Conservation (phyloP, 2,113 vertebrate species). For the Eretmochelys imbricata region DNA sequence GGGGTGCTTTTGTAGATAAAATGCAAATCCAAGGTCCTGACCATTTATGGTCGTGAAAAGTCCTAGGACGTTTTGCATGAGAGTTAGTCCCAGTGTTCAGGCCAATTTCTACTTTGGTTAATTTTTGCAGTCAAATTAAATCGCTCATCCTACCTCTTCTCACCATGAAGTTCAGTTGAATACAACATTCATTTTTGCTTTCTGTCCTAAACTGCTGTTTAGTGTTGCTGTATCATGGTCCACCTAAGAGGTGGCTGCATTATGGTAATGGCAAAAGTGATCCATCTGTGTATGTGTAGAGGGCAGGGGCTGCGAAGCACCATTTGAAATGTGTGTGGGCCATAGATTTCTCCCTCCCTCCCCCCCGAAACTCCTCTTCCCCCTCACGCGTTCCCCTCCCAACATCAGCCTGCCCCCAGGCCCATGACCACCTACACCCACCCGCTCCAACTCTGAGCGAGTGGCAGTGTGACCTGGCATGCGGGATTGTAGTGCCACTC, state of each 20-base stretch:
- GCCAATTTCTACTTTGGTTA: not conserved
- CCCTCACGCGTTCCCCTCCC: not conserved
- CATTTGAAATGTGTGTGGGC: not conserved
- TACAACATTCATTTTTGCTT: not conserved
- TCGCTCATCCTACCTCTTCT: not conserved
- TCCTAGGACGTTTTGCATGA: not conserved
- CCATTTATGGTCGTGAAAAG: not conserved
- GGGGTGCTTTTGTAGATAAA: not conserved
- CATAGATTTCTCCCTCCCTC: no score
- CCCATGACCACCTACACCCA: not conserved
- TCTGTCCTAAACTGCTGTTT: not conserved
- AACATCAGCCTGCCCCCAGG: not conserved
- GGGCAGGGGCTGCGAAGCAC: not conserved
- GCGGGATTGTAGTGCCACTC: not conserved
- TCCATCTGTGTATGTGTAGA: not conserved
- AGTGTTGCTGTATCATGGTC: not conserved
- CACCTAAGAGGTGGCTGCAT: not conserved
- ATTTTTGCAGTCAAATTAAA: not conserved
- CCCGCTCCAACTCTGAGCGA: not conserved
- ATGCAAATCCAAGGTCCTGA: not conserved
- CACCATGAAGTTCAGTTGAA: not conserved
- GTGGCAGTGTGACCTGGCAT: not conserved
- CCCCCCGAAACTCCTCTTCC: not conserved
- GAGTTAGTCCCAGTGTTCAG: not conserved
- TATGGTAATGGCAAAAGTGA: not conserved